A percentile compares a stretch with the other conserved stretches of the same genome.
These are phyloP conservation scores for Eulithis testata DNA, from an alignment of 2,888 invertebrate species.

Conservation along the genomic window DNA sequence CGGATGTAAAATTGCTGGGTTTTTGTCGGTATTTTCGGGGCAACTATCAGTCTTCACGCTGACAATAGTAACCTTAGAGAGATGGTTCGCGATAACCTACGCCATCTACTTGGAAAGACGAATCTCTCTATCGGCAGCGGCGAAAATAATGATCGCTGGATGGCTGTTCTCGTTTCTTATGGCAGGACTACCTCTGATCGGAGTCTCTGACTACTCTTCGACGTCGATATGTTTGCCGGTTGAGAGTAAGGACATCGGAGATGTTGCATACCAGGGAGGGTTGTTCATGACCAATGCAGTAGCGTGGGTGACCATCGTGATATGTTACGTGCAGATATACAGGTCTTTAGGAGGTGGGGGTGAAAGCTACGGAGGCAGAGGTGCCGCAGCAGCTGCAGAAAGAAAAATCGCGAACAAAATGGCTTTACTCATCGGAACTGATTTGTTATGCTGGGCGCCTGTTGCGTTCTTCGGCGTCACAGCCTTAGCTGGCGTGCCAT, in stretches of 20 bases:
- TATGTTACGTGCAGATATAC: constrained; percentile 95
- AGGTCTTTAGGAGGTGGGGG: constrained; percentile 90
- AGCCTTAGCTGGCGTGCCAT: constrained; percentile 92
- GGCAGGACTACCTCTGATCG: constrained; percentile 91
- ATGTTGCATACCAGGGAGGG: constrained; percentile 89
- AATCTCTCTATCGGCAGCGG: constrained; percentile 89
- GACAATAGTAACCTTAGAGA: constrained; percentile 93
- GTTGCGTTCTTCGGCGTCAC: constrained; percentile 95
- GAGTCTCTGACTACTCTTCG: constrained; percentile 94
- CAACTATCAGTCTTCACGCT: constrained; percentile 95
- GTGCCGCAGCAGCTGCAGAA: constrained; percentile 86
- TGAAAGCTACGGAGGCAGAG: constrained; percentile 86
- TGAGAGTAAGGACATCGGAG: constrained; percentile 88
- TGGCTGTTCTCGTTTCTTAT: constrained; percentile 91
- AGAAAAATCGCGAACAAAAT: constrained; percentile 94
- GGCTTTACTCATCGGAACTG: constrained; percentile 94
- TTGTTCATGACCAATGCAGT: constrained; percentile 91
- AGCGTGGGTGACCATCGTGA: constrained; percentile 92
- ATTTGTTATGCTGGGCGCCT: constrained; percentile 94
- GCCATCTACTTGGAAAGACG: constrained; percentile 93
- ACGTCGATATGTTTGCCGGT: constrained; percentile 95
- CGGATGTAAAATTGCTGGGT: constrained; percentile 94
- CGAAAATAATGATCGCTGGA: constrained; percentile 90
- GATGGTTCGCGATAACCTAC: constrained; percentile 93
- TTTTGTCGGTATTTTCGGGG: constrained; percentile 93